Percentiles rank a stretch among this genome's conserved stretches.
phyloP scores from a whole-genome alignment of 2,797 vertebrate genomes.

The Microcaecilia unicolor region DNA sequence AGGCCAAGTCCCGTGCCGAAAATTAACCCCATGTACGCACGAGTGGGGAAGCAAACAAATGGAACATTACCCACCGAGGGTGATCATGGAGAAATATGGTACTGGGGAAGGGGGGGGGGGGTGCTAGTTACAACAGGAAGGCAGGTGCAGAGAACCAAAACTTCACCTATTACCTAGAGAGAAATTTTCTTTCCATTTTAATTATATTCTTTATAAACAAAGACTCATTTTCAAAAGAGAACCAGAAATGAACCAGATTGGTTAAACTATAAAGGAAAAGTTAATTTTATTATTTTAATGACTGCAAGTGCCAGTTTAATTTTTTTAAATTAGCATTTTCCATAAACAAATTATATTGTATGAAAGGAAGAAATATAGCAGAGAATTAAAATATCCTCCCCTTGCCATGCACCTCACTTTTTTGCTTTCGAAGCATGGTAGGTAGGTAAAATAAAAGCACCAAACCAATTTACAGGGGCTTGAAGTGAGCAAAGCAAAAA shows the following conservation, averaged over 20 bases:
- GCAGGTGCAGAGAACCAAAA: constrained; percentile 80
- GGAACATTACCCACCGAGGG: constrained; percentile 29
- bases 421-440: constrained; percentile 50
- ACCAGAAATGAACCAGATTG: constrained; percentile 35
- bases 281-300: constrained; percentile 99
- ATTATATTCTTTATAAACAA: constrained; percentile 87
- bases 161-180: constrained; percentile 95
- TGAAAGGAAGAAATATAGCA: constrained; percentile 74
- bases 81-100: constrained; percentile 69
- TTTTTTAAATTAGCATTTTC: constrained; percentile 92
- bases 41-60: constrained; percentile 55
- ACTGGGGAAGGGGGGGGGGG: no score
- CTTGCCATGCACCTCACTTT: constrained; percentile 66
- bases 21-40: constrained; percentile 45
- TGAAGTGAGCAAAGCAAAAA: constrained; percentile 41
- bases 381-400: constrained; percentile 79
- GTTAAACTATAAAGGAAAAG: constrained; percentile 50
- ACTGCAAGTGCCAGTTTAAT: constrained; percentile 92
- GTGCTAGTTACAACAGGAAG: constrained; percentile 75
- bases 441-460: constrained; percentile 35
- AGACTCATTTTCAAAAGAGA: constrained; percentile 61
- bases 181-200: constrained; percentile 97
- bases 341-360: constrained; percentile 77
- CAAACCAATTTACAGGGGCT: constrained; percentile 37
- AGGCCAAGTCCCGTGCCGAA: constrained; percentile 58